These are phyloP conservation scores for Cinara cedri DNA, from an alignment of 2,888 invertebrate species.

Conservation along the genomic window DNA sequence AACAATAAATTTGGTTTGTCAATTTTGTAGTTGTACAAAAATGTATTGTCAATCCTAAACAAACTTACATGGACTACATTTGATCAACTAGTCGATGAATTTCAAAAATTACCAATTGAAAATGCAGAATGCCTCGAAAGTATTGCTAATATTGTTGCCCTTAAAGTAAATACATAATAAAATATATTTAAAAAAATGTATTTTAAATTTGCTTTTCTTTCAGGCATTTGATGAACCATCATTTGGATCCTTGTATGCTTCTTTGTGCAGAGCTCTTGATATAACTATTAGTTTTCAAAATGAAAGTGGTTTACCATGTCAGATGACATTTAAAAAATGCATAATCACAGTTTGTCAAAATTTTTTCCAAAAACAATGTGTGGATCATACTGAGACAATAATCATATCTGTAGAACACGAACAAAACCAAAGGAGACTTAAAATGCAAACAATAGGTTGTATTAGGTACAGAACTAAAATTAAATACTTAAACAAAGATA, in stretches of 20 bases:
- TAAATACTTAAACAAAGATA: not conserved
- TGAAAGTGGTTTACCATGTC: constrained; percentile 16
- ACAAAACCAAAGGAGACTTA: constrained; percentile 31
- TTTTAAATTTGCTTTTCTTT: not conserved
- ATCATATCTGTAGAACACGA: constrained; percentile 23
- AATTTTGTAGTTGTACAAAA: constrained; percentile 46
- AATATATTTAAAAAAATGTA: not conserved
- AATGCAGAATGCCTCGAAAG: constrained; percentile 43
- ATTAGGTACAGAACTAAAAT: constrained; percentile 24
- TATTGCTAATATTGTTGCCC: constrained; percentile 52
- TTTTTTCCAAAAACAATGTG: constrained; percentile 44
- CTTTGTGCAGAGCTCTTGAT: constrained; percentile 32
- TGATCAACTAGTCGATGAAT: constrained; percentile 38
- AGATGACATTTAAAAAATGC: constrained; percentile 46
- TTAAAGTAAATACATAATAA: constrained; percentile 42
- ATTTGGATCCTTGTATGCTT: constrained; percentile 46
- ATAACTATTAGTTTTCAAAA: constrained; percentile 33
- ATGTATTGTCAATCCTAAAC: constrained; percentile 41
- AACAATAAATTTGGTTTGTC: not conserved
- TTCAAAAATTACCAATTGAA: constrained; percentile 47
- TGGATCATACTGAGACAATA: constrained; percentile 14
- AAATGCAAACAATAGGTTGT: constrained; percentile 51
- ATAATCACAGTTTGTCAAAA: constrained; percentile 39
- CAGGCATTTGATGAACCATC: constrained; percentile 49
- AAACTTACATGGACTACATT: constrained; percentile 48